Evolutionary conservation across 2,797 vertebrate genomes (phyloP).

Genomic region (Antennarius maculatus): DNA sequence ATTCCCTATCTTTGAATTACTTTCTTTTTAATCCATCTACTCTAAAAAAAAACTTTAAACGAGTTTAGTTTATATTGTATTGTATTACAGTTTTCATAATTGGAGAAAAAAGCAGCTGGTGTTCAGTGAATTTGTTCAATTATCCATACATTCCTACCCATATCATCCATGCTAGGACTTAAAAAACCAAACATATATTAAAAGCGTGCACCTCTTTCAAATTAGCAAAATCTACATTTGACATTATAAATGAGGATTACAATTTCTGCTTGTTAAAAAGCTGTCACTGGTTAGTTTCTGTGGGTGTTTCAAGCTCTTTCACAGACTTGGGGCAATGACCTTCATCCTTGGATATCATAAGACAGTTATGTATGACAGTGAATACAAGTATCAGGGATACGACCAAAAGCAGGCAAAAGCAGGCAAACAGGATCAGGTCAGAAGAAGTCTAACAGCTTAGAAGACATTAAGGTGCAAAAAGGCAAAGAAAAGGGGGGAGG

Average conservation of each 20-base stretch:
- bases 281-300: not conserved
- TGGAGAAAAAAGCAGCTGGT: conserved; percentile 20
- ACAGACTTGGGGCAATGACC: too few species aligned
- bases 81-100: conserved; percentile 19
- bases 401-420: too few species aligned
- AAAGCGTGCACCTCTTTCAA: not conserved
- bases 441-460: too few species aligned
- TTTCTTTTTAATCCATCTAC: conserved; percentile 21
- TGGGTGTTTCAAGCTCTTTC: too few species aligned
- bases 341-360: too few species aligned
- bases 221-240: too few species aligned
- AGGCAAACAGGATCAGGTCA: too few species aligned
- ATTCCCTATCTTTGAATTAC: conserved; percentile 29
- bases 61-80: not conserved
- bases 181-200: conserved; percentile 14
- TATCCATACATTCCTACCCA: conserved; percentile 2
- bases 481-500: too few species aligned
- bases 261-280: not conserved
- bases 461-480: too few species aligned
- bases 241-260: too few species aligned
- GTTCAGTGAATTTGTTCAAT: not conserved
- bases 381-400: too few species aligned
- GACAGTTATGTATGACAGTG: too few species aligned
- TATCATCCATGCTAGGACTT: conserved; percentile 3
- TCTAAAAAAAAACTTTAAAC: conserved; percentile 14